Evolutionary conservation across 2,888 invertebrate species (phyloP), one percentile per base, ranked within the genome.

Genomic region (Thyatira batis): DNA sequence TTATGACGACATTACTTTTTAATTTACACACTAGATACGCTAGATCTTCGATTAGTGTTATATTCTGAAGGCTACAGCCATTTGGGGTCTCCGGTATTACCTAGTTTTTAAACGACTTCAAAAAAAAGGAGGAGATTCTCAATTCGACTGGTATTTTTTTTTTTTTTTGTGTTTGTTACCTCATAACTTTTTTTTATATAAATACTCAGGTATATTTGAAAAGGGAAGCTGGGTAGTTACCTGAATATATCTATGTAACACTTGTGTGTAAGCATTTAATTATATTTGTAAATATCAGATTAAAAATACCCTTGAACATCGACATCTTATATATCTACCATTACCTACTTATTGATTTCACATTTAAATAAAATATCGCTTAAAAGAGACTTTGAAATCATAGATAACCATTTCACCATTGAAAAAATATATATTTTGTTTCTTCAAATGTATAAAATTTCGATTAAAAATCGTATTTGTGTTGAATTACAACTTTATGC

Each of bases 1-100:
- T 71, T 57, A 67, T 64, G 63, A 61, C 49, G 51, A 57, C 61
- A 58, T 65, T 65, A 58, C 55, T 46, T 54, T 61, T 55, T 57
- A 63, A 62, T 69, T 64, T 67, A 63, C 61, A 56, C 50, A 53
- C 53, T 58, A 55, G 50, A 46, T 46, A 49, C 45, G 28, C 54
- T 57, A 27, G 49, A 44, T 39, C 8, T 8, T 11, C 4, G 39
- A 8, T 17, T 13, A 11, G 17, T 39, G 17, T 33, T 33, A n/a
- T n/a, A n/a, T n/a, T n/a, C n/a, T n/a, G n/a, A n/a, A n/a, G n/a
- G n/a, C n/a, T n/a, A n/a, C n/a, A n/a, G n/a, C n/a, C n/a, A n/a
- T n/a, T n/a, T n/a, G n/a, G n/a, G n/a, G n/a, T n/a, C n/a, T n/a
- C n/a, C n/a, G n/a, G n/a, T n/a, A n/a, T n/a, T n/a, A n/a, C n/a